These are phyloP conservation scores for Saccostrea echinata DNA, from an alignment of 1,140 invertebrate genomes.

Conservation along the genomic window DNA sequence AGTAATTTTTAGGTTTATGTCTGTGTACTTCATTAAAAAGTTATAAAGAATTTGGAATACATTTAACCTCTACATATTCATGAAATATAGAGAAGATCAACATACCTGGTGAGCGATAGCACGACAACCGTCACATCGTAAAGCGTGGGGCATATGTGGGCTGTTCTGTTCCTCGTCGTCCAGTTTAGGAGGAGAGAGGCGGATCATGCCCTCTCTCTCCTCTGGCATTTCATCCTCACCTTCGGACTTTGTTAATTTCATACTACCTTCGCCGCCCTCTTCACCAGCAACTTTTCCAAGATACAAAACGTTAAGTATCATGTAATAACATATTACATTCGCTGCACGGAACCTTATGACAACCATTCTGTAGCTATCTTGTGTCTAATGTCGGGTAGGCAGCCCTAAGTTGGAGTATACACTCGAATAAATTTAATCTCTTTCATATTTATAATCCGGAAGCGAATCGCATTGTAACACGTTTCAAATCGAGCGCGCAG, in stretches of 20 bases:
- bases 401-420: neutral
- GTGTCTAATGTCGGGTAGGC: slow-evolving; percentile 7
- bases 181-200: slow-evolving; percentile 67
- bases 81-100: too few species aligned
- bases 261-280: neutral
- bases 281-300: neutral
- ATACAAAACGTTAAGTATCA: neutral
- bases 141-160: slow-evolving; percentile 70
- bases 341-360: neutral
- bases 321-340: neutral
- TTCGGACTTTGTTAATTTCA: neutral
- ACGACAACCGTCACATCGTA: slow-evolving; percentile 78
- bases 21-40: too few species aligned
- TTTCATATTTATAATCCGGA: slow-evolving; percentile 33
- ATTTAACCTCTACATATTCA: too few species aligned
- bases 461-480: slow-evolving; percentile 21
- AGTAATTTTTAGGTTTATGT: too few species aligned
- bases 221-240: slow-evolving; percentile 54
- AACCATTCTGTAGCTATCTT: neutral
- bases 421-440: slow-evolving; percentile 34
- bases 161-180: slow-evolving; percentile 76
- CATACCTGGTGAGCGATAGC: slow-evolving; percentile 73
- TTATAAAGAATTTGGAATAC: too few species aligned
- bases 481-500: slow-evolving; percentile 5
- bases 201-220: slow-evolving; percentile 54